Base-by-base conservation (phyloP, 1,140 invertebrate genomes). In the Paramacrobiotus metropolitanus region DNA sequence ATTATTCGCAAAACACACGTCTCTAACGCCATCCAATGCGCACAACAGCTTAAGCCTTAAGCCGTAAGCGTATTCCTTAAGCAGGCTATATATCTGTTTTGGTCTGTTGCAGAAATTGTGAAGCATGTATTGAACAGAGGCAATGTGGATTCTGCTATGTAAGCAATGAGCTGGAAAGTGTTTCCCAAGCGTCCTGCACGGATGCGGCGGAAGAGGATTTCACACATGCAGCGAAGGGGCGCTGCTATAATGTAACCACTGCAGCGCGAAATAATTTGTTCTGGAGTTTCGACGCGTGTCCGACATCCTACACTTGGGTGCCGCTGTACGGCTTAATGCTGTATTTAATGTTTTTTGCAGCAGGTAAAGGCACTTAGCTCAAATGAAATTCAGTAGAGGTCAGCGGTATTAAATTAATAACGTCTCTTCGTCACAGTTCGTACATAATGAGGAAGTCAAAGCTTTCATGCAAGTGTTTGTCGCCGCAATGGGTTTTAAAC, bases 71-170 rank as follows among this genome's bases (percentile, higher is more conserved):
- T n/a, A n/a, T n/a, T n/a, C n/a, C n/a, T n/a, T n/a, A n/a, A n/a
- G n/a, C n/a, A n/a, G n/a, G n/a, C n/a, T n/a, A n/a, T n/a, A n/a
- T n/a, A n/a, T n/a, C n/a, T 21, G 29, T 59, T 15, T 59, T 59
- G 9, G 9, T 30, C 40, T 21, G 18, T 48, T 30, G 15, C 64
- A 77, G 75, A 61, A 68, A 69, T 2, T 79, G 77, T 65, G 66
- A 70, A 62, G 67, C 69, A 30, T 79, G 77, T 64, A 71, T 73
- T 59, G 63, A 65, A 48, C 69, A 71, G 34, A 30, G 68, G n/a
- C 59, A 63, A 20, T 79, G 77, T 68, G 77, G 77, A 2, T 78
- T 73, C 63, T 79, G 77, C 65, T 78, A 72, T n/a, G n/a, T n/a
- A n/a, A n/a, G 64, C 62, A 68, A 1, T 24, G 40, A 30, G 65